Percentiles rank a stretch among this genome's conserved stretches.
phyloP scores from a whole-genome alignment of 1,140 invertebrate species.

The Andrena cerasifolii region DNA sequence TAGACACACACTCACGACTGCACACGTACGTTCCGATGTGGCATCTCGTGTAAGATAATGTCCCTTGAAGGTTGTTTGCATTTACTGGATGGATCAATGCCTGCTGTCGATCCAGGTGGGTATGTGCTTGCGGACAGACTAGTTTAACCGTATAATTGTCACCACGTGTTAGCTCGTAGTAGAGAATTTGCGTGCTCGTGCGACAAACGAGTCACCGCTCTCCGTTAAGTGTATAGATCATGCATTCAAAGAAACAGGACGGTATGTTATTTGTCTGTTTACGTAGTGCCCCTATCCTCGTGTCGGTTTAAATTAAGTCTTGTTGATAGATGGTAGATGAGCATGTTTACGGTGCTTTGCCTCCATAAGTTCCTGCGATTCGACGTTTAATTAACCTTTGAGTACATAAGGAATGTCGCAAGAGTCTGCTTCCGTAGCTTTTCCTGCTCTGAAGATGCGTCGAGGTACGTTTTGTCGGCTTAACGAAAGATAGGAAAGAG shows the following conservation, averaged over 20 bases:
- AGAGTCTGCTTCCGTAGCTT: constrained; percentile 47
- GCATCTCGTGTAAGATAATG: constrained; percentile 44
- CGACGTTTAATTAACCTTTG: constrained; percentile 44
- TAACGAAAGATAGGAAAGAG: neutral
- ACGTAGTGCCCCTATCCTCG: constrained; percentile 30
- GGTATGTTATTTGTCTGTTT: constrained; percentile 59
- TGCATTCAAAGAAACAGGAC: constrained; percentile 42
- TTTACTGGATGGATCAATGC: constrained; percentile 77
- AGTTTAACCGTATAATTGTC: constrained; percentile 36
- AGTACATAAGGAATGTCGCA: constrained; percentile 44
- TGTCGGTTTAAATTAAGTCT: constrained; percentile 30
- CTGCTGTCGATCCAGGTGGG: constrained; percentile 79
- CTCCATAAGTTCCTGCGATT: neutral
- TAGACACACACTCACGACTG: constrained; percentile 8
- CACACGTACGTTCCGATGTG: constrained; percentile 22
- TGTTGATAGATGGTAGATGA: constrained; percentile 32
- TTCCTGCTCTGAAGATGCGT: constrained; percentile 33
- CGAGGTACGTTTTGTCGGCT: constrained; percentile 19
- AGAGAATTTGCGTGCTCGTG: constrained; percentile 51
- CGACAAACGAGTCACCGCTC: constrained; percentile 24
- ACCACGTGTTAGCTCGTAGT: constrained; percentile 41
- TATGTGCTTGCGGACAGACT: constrained; percentile 73
- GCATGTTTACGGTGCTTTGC: constrained; percentile 49
- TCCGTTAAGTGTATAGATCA: constrained; percentile 45
- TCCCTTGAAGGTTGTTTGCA: constrained; percentile 68